Evolutionary conservation across 2,797 vertebrate species (phyloP).

Genomic region (Crax fasciolata): DNA sequence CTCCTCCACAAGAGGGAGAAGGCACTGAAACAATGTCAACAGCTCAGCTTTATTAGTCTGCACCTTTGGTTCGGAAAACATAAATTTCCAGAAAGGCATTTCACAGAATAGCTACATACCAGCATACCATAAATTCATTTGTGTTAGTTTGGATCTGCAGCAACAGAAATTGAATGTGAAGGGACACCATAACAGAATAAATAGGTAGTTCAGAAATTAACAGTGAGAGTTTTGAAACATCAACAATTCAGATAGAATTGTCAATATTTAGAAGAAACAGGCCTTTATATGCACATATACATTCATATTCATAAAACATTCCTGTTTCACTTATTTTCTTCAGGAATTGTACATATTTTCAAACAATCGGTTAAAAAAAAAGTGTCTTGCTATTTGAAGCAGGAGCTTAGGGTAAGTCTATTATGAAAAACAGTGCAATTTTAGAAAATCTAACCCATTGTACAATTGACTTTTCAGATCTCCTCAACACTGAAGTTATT

Average conservation of each 20-base stretch:
- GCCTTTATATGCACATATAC: not conserved
- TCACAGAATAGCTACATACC: not conserved
- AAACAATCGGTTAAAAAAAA: not conserved
- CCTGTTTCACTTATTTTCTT: not conserved
- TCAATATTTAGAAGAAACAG: not conserved
- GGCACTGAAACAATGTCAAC: not conserved
- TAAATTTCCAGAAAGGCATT: not conserved
- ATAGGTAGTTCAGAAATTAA: not conserved
- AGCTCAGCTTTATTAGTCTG: not conserved
- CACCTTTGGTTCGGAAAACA: not conserved
- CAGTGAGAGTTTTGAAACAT: not conserved
- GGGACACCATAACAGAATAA: not conserved
- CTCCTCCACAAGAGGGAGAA: not conserved
- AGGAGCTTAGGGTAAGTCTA: no score
- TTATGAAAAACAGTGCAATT: not conserved
- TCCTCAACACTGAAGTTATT: not conserved
- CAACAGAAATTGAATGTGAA: not conserved
- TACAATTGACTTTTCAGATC: not conserved
- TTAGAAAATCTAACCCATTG: not conserved
- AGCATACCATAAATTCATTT: not conserved
- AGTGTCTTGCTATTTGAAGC: not conserved
- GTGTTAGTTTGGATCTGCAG: not conserved
- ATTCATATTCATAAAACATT: not conserved
- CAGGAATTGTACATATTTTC: not conserved
- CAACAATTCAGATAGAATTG: not conserved